Evolutionary conservation across 2,797 vertebrate genomes (phyloP).

Genomic region (Botia almorhae): DNA sequence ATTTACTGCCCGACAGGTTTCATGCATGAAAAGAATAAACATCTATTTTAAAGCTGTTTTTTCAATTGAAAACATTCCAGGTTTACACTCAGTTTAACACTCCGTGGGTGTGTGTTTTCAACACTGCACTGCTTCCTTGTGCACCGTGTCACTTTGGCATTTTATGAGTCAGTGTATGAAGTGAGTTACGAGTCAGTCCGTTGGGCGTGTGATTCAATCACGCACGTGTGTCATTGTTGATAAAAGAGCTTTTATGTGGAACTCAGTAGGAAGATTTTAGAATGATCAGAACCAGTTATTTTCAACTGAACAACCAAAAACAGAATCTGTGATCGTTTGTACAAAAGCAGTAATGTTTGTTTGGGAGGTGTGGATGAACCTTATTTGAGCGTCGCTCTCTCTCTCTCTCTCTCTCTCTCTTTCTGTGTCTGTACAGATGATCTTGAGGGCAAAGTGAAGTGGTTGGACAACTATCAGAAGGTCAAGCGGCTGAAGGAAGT

Average conservation of each 20-base stretch:
- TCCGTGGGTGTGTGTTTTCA: conserved; percentile 43
- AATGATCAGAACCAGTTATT: conserved; percentile 6
- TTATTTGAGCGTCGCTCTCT: no score
- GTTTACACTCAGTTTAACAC: background rate
- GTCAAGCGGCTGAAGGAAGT: conserved; percentile 87
- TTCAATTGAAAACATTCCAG: conserved; percentile 11
- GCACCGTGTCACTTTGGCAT: background rate
- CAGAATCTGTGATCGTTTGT: conserved; percentile 24
- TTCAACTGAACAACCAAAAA: conserved; percentile 26
- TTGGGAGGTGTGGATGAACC: conserved; percentile 44
- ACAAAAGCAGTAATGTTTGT: conserved; percentile 42
- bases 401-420: conserved; percentile 42
- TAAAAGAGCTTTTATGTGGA: conserved; percentile 17
- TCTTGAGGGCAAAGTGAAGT: conserved; percentile 94
- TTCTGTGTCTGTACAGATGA: conserved; percentile 77
- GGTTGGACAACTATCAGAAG: conserved; percentile 93
- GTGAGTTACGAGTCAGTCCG: background rate
- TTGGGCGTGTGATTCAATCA: conserved; percentile 42
- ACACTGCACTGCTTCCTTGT: background rate
- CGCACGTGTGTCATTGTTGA: conserved; percentile 20
- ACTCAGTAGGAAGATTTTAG: background rate
- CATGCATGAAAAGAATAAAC: conserved; percentile 1
- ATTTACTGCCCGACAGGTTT: background rate
- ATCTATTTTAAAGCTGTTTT: conserved; percentile 22
- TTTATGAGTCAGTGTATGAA: background rate